A percentile compares a stretch with the other conserved stretches of the same genome.
phyloP scores from a whole-genome alignment of 1,140 invertebrate genomes.

The Neotoxoptera formosana region DNA sequence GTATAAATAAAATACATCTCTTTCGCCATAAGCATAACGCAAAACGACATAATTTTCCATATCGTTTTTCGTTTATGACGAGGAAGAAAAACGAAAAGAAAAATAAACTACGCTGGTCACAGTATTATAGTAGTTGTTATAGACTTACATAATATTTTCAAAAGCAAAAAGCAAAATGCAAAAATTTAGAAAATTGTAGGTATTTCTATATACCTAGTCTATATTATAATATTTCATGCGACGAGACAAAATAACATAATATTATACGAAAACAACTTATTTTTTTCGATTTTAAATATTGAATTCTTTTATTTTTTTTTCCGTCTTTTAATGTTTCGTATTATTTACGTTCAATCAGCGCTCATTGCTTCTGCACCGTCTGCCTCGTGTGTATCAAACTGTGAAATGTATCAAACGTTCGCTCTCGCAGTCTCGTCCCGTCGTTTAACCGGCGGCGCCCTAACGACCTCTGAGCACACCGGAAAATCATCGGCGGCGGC shows the following conservation, averaged over 20 bases:
- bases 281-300: constrained; percentile 37
- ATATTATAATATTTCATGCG: no score
- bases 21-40: background rate
- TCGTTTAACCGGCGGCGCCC: background rate
- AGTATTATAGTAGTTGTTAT: background rate
- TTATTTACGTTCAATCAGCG: constrained; percentile 56
- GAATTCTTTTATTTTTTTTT: constrained; percentile 38
- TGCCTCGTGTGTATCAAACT: constrained; percentile 28
- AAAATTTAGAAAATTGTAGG: background rate
- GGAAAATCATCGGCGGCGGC: background rate
- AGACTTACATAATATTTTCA: background rate
- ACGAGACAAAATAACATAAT: background rate
- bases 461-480: constrained; percentile 2
- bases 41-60: background rate
- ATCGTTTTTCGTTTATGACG: background rate
- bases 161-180: background rate
- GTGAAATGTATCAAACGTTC: constrained; percentile 46
- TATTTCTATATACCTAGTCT: background rate
- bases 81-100: background rate
- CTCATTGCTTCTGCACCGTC: constrained; percentile 12
- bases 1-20: background rate
- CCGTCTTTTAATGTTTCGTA: constrained; percentile 37
- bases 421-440: background rate
- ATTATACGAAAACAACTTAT: background rate
- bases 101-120: background rate